A percentile compares a stretch with the other conserved stretches of the same genome.
These are phyloP conservation scores for Argyresthia albistria DNA, from an alignment of 2,888 invertebrate species.

Conservation along the genomic window DNA sequence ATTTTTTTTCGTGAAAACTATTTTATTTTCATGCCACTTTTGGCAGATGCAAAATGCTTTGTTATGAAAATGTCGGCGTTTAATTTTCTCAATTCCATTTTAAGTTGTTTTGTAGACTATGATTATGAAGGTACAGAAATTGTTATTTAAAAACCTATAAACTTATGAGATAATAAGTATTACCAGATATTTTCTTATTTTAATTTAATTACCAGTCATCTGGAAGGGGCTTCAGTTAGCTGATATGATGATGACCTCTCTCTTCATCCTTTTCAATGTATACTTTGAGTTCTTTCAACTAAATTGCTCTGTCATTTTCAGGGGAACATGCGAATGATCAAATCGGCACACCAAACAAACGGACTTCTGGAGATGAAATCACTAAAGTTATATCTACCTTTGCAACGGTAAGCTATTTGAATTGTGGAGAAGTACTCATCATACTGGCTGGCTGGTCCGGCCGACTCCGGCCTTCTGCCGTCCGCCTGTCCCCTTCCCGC, in stretches of 20 bases:
- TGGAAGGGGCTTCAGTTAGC: neutral
- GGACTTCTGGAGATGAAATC: slow-evolving; percentile 54
- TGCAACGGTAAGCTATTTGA: slow-evolving; percentile 46
- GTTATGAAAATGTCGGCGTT: slow-evolving; percentile 1
- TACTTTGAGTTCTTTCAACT: too few relatives aligned
- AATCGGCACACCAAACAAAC: slow-evolving; percentile 42
- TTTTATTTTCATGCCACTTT: neutral
- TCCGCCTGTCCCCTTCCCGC: too few relatives aligned
- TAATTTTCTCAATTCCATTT: slow-evolving; percentile 23
- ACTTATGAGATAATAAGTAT: neutral
- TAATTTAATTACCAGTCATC: neutral
- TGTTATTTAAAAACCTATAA: slow-evolving; percentile 5
- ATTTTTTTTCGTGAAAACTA: neutral
- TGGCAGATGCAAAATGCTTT: neutral
- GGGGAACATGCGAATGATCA: slow-evolving; percentile 64
- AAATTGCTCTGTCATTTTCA: slow-evolving; percentile 22
- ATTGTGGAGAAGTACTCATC: too few relatives aligned
- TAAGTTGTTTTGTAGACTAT: slow-evolving; percentile 30
- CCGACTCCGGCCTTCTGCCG: too few relatives aligned
- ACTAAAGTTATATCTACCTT: slow-evolving; percentile 58
- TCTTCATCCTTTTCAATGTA: too few relatives aligned
- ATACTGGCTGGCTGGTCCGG: too few relatives aligned
- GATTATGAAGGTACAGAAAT: slow-evolving; percentile 17
- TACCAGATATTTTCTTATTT: too few relatives aligned
- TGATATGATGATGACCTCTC: too few relatives aligned